Conservation (phyloP, 2,113 vertebrate species). For the Burhinus oedicnemus region DNA sequence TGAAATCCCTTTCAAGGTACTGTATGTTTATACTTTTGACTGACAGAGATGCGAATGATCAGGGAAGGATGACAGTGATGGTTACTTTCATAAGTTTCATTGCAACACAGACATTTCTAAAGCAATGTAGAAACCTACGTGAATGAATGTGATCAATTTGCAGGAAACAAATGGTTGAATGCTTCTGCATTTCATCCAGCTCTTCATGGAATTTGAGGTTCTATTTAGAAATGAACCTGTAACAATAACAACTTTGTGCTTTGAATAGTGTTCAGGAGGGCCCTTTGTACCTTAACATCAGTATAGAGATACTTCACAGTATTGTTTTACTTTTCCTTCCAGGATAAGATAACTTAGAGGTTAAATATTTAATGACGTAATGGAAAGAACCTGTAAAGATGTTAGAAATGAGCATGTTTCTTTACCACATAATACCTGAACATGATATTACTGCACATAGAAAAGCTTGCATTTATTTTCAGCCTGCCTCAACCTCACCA, state of each 20-base stretch:
- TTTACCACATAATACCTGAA: background rate
- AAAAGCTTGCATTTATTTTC: background rate
- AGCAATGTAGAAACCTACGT: background rate
- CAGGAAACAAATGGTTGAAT: background rate
- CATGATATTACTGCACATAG: background rate
- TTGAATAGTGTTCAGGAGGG: background rate
- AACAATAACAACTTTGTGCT: background rate
- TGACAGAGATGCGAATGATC: background rate
- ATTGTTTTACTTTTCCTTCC: constrained; percentile 60
- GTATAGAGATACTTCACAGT: constrained; percentile 32
- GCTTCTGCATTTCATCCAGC: background rate
- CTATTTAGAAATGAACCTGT: constrained; percentile 2
- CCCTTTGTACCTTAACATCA: constrained; percentile 44
- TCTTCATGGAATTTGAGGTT: constrained; percentile 5
- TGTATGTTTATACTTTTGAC: background rate
- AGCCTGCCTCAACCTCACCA: background rate
- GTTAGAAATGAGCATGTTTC: background rate
- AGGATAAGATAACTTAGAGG: constrained; percentile 8
- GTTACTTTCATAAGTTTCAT: background rate
- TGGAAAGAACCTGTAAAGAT: constrained; percentile 30
- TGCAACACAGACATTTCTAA: background rate
- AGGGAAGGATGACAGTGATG: background rate
- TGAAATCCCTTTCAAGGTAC: background rate
- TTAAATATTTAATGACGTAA: constrained; percentile 65
- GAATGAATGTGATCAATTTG: background rate